Conservation (phyloP, 2,888 invertebrate species). For the Drosophila ochracea region DNA sequence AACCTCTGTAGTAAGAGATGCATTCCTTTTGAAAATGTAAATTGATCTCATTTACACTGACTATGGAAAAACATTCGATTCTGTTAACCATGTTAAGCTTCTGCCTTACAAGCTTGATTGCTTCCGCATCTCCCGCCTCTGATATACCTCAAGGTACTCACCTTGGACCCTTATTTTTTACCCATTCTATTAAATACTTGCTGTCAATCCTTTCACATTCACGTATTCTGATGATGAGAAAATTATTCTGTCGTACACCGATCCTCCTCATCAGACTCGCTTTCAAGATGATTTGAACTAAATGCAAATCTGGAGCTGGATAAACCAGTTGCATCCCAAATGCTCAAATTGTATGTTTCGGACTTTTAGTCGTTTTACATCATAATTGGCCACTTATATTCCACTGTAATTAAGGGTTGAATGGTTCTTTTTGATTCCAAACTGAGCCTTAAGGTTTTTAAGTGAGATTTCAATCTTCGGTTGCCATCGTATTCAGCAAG, state of each 20-base stretch:
- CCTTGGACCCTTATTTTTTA: not conserved
- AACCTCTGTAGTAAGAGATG: not conserved
- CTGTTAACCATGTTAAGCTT: not conserved
- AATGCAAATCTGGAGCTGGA: not conserved
- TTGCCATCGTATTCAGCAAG: too few relatives aligned
- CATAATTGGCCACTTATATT: not conserved
- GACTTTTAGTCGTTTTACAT: not conserved
- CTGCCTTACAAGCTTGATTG: not conserved
- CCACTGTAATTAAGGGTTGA: not conserved
- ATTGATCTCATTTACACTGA: not conserved
- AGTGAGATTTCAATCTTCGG: too few relatives aligned
- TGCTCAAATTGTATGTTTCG: not conserved
- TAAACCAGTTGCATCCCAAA: not conserved
- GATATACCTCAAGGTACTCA: not conserved
- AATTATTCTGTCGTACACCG: too few relatives aligned
- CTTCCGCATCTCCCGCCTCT: not conserved
- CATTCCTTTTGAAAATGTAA: not conserved
- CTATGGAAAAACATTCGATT: not conserved
- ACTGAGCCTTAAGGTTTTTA: too few relatives aligned
- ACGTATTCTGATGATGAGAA: not conserved
- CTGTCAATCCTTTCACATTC: not conserved
- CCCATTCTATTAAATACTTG: not conserved
- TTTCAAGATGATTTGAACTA: not conserved
- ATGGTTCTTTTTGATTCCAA: not conserved
- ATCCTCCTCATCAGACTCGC: not conserved